Evolutionary conservation across 2,797 vertebrate species (phyloP).

Genomic region (Mormyrops boulengeri): DNA sequence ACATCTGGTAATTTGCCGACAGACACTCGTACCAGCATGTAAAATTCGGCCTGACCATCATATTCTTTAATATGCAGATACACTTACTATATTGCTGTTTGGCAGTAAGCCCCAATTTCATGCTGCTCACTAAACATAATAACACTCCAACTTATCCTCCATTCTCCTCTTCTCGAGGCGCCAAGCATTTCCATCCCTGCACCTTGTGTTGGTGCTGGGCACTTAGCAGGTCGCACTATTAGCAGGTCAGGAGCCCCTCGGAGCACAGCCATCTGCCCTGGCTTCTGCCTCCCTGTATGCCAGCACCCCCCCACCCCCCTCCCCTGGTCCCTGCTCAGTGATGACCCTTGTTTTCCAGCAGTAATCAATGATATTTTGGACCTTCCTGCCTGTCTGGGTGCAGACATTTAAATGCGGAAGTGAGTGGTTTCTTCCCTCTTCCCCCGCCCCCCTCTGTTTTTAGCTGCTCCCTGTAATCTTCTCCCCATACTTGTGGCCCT

Average conservation of each 20-base stretch:
- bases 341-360: neutral
- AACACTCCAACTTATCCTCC: neutral
- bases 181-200: neutral
- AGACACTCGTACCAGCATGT: neutral
- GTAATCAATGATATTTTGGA: neutral
- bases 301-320: neutral
- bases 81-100: neutral
- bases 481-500: neutral
- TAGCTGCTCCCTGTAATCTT: neutral
- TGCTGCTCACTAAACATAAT: neutral
- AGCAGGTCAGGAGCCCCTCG: neutral
- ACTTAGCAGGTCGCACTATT: neutral
- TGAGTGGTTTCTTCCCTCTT: neutral
- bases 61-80: neutral
- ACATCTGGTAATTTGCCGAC: constrained; percentile 9
- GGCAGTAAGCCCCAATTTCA: neutral
- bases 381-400: neutral
- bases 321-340: neutral
- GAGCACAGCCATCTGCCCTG: neutral
- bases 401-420: neutral
- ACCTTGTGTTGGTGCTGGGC: neutral
- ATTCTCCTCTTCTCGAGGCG: neutral
- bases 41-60: neutral
- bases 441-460: neutral
- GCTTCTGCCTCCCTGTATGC: neutral